These are phyloP conservation scores for Melipona quadrifasciata DNA, from an alignment of 1,140 invertebrate species.

Conservation along the genomic window DNA sequence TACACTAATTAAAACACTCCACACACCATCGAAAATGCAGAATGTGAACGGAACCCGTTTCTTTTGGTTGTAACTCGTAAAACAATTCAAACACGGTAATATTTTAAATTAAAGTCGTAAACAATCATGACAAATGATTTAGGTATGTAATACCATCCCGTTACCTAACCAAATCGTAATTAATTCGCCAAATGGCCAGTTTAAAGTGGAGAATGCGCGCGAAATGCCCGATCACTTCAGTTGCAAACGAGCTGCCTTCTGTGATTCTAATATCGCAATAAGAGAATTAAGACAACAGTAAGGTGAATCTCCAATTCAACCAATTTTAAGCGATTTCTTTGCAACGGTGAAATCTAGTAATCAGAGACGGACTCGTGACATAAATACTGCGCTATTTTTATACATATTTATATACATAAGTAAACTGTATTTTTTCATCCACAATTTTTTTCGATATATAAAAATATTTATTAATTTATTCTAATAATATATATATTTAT, in stretches of 20 bases:
- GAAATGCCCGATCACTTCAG: neutral
- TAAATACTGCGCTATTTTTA: too few relatives aligned
- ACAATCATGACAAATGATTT: slow-evolving; percentile 12
- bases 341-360: neutral
- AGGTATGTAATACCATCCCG: neutral
- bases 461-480: too few relatives aligned
- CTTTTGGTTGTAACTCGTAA: neutral
- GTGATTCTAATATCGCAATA: neutral
- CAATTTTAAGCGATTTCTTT: neutral
- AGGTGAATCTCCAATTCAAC: neutral
- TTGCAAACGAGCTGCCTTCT: neutral
- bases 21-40: neutral
- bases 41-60: neutral
- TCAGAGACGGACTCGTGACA: too few relatives aligned
- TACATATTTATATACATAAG: too few relatives aligned
- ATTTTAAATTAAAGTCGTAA: slow-evolving; percentile 5
- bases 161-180: neutral
- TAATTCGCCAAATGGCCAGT: neutral
- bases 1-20: slow-evolving; percentile 20
- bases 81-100: too few relatives aligned
- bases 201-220: neutral
- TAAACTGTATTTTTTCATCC: too few relatives aligned
- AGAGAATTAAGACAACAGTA: neutral
- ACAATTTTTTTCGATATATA: too few relatives aligned
- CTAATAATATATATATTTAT: too few relatives aligned